A percentile compares a stretch with the other conserved stretches of the same genome.
Conservation (phyloP, 2,113 vertebrate genomes). For the Heterocephalus glaber region DNA sequence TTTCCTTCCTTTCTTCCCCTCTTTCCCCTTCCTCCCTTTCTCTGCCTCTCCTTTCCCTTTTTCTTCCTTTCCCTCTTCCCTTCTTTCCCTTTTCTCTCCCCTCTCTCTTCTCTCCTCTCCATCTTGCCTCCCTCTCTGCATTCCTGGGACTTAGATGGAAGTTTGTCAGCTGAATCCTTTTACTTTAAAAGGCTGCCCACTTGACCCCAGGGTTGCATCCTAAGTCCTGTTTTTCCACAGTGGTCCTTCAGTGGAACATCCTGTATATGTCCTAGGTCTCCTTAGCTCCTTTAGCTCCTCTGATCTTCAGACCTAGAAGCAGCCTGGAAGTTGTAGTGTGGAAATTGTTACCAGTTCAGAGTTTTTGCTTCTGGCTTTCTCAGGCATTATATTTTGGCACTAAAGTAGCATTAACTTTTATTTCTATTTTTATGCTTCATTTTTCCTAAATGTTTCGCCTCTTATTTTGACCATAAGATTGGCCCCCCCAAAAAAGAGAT, state of each 20-base stretch:
- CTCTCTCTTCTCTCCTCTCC: background rate
- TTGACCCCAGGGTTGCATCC: background rate
- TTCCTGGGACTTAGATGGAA: background rate
- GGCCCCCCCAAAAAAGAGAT: background rate
- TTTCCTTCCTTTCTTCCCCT: background rate
- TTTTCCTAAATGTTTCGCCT: background rate
- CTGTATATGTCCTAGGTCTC: background rate
- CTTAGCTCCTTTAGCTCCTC: background rate
- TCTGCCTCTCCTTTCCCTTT: background rate
- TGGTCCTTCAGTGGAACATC: background rate
- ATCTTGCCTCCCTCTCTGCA: background rate
- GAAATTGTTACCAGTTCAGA: background rate
- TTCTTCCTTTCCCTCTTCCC: accelerated
- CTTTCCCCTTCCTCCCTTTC: no score
- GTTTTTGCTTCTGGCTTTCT: background rate
- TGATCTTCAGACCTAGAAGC: background rate
- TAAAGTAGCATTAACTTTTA: background rate
- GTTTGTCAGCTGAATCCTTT: background rate
- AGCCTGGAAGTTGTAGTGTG: background rate
- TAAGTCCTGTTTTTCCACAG: background rate
- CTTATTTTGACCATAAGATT: background rate
- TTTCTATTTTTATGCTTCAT: background rate
- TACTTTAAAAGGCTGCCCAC: background rate
- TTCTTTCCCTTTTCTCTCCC: no score
- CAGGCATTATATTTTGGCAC: background rate